Evolutionary conservation across 1,140 invertebrate genomes (phyloP).

Genomic region (Drosophila murphyi): DNA sequence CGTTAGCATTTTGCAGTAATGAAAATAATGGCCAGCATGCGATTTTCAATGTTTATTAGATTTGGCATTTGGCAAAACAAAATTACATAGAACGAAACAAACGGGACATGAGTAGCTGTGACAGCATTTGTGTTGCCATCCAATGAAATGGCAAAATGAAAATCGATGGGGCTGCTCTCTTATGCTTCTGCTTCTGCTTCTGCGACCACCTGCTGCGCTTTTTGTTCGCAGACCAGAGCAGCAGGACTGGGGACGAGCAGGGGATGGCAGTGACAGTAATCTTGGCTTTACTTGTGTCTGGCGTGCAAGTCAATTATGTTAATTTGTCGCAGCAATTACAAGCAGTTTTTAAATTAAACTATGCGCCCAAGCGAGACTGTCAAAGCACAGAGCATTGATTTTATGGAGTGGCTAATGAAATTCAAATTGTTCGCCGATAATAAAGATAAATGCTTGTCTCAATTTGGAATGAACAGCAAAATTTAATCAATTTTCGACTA

Average conservation of each 20-base stretch:
- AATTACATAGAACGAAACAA: slow-evolving; percentile 15
- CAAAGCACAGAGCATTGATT: background rate
- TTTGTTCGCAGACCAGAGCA: slow-evolving; percentile 34
- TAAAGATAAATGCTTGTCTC: slow-evolving; percentile 41
- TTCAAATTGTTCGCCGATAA: slow-evolving; percentile 9
- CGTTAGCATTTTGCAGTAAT: slow-evolving; percentile 40
- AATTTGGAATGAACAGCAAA: background rate
- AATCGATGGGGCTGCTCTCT: slow-evolving; percentile 62
- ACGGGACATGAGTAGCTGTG: slow-evolving; percentile 24
- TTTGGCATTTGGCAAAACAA: slow-evolving; percentile 54
- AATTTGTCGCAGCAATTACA: slow-evolving; percentile 72
- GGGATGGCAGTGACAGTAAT: slow-evolving; percentile 26
- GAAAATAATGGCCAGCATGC: slow-evolving; percentile 59
- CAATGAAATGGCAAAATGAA: slow-evolving; percentile 52
- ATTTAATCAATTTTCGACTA: background rate
- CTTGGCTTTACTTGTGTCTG: slow-evolving; percentile 32
- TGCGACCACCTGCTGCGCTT: slow-evolving; percentile 70
- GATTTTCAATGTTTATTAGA: slow-evolving; percentile 71
- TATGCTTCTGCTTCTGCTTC: slow-evolving; percentile 28
- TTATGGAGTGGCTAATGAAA: slow-evolving; percentile 28
- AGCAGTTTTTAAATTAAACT: slow-evolving; percentile 54
- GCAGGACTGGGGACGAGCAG: background rate
- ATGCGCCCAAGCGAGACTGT: slow-evolving; percentile 14
- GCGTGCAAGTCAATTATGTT: slow-evolving; percentile 74
- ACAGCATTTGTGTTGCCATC: slow-evolving; percentile 32